Percentiles rank a stretch among this genome's conserved stretches.
These are phyloP conservation scores for Ennomos quercinarius DNA, from an alignment of 2,888 invertebrate genomes.

Conservation along the genomic window DNA sequence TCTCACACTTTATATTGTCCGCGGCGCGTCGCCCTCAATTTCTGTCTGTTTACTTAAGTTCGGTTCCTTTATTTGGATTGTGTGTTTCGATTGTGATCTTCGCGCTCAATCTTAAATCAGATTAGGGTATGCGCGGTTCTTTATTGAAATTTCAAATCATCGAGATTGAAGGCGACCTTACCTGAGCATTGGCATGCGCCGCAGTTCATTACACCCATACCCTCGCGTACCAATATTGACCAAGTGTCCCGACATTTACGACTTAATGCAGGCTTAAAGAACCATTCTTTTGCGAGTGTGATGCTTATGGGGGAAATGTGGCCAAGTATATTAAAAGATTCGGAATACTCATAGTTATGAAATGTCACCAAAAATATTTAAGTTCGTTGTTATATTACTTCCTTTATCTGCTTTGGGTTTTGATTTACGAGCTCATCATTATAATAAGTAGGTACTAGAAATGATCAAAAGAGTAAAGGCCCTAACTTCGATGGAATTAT, in stretches of 20 bases:
- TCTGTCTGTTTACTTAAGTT: slow-evolving; percentile 25
- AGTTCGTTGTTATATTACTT: neutral
- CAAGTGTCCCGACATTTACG: slow-evolving; percentile 59
- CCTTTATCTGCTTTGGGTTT: neutral
- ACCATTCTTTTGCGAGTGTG: slow-evolving; percentile 40
- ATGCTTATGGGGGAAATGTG: slow-evolving; percentile 44
- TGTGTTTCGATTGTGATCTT: slow-evolving; percentile 4
- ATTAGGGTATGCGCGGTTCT: slow-evolving; percentile 12
- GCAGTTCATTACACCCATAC: slow-evolving; percentile 64
- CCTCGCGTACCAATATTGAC: slow-evolving; percentile 62
- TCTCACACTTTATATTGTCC: slow-evolving; percentile 48
- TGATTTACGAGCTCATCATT: neutral
- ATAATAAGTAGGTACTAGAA: too few relatives aligned
- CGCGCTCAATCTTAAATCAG: slow-evolving; percentile 5
- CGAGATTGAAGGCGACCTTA: slow-evolving; percentile 48
- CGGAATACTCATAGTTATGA: slow-evolving; percentile 3
- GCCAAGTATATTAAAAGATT: slow-evolving; percentile 27
- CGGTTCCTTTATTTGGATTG: slow-evolving; percentile 11
- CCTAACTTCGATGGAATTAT: too few relatives aligned
- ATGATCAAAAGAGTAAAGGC: too few relatives aligned
- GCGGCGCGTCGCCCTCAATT: slow-evolving; percentile 25
- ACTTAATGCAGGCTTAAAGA: slow-evolving; percentile 48
- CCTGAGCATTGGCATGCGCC: slow-evolving; percentile 55
- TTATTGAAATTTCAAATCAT: slow-evolving; percentile 24
- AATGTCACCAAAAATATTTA: slow-evolving; percentile 2